Evolutionary conservation across 2,888 invertebrate species (phyloP).

Genomic region (Entomobrya multifasciata): DNA sequence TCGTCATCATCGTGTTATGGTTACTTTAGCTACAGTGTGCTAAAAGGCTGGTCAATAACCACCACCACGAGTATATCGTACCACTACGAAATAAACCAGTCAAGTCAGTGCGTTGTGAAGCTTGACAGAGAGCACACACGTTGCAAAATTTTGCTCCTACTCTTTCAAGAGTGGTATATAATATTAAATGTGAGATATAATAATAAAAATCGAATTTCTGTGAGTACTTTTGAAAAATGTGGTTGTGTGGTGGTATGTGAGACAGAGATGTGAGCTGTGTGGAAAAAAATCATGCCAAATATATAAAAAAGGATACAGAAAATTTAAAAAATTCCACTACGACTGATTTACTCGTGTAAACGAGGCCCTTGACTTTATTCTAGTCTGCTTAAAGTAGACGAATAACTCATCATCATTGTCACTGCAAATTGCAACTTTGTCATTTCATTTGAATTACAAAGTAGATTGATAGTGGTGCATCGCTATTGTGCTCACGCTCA

Average conservation of each 20-base stretch:
- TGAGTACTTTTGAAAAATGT: not conserved
- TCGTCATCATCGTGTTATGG: too few species aligned
- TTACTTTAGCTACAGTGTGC: not conserved
- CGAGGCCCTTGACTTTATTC: not conserved
- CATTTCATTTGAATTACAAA: not conserved
- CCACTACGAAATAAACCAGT: not conserved
- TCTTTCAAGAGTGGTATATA: not conserved
- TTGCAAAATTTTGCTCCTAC: constrained; percentile 21
- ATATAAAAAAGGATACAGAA: too few species aligned
- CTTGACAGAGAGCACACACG: constrained; percentile 42
- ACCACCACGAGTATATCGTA: too few species aligned
- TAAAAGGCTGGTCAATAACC: constrained; percentile 18
- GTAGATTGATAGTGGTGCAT: not conserved
- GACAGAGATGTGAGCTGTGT: not conserved
- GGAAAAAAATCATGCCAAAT: too few species aligned
- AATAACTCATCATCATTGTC: not conserved
- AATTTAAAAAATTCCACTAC: not conserved
- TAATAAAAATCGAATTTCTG: not conserved
- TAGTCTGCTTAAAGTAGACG: not conserved
- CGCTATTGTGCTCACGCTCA: too few species aligned
- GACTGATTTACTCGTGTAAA: not conserved
- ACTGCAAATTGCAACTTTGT: not conserved
- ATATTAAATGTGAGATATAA: not conserved
- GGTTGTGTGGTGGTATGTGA: not conserved
- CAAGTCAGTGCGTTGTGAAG: constrained; percentile 22